Conservation (phyloP, 1,140 invertebrate species). For the Berghia stephanieae region DNA sequence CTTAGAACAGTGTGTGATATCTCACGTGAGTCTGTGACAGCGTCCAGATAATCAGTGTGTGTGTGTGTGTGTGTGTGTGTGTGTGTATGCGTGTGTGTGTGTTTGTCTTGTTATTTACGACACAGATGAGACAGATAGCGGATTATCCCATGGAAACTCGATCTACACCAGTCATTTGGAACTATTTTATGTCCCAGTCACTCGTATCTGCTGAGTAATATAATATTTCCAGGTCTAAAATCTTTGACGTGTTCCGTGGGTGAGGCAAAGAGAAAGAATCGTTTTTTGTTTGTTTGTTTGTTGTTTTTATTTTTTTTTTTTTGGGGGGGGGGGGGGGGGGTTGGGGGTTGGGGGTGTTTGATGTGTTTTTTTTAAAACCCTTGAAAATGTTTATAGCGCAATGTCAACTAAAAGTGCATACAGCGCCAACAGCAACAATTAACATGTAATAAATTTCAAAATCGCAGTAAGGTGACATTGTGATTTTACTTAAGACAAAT, state of each 20-base stretch:
- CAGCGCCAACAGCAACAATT: too few relatives aligned
- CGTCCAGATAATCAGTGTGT: too few relatives aligned
- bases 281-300: background rate
- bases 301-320: background rate
- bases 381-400: too few relatives aligned
- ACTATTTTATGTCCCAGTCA: background rate
- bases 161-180: too few relatives aligned
- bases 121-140: too few relatives aligned
- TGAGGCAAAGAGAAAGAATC: background rate
- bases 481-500: too few relatives aligned
- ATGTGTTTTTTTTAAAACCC: background rate
- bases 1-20: background rate
- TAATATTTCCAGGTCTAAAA: background rate
- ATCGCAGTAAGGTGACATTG: too few relatives aligned
- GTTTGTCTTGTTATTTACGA: background rate
- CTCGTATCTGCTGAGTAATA: background rate
- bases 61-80: background rate
- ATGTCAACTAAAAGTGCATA: too few relatives aligned
- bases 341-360: background rate
- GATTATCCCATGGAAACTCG: too few relatives aligned
- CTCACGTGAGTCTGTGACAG: background rate
- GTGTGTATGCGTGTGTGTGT: background rate
- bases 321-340: background rate
- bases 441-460: too few relatives aligned
- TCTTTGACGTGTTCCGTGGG: background rate